phyloP scores from a whole-genome alignment of 2,888 invertebrate genomes.

The Monoplex corrugatus region DNA sequence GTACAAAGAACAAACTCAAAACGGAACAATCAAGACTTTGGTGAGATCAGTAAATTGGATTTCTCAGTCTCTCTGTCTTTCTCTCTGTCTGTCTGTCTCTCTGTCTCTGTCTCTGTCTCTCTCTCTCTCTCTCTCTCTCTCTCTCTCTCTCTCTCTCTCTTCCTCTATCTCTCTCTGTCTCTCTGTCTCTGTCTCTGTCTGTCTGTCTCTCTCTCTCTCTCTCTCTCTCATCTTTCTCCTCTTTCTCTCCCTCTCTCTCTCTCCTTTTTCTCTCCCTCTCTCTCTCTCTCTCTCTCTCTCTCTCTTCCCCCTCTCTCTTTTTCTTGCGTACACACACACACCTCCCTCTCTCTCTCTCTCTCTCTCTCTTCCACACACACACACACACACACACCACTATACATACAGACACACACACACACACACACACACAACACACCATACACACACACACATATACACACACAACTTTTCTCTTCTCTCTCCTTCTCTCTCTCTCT shows the following conservation, averaged over 20 bases:
- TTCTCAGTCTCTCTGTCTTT: too few species aligned
- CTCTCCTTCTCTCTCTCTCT: constrained; percentile 34
- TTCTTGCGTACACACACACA: too few species aligned
- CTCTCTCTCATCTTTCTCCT: constrained; percentile 33
- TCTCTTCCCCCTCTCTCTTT: constrained; percentile 28
- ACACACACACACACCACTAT: too few species aligned
- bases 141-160: not conserved
- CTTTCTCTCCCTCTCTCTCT: constrained; percentile 5
- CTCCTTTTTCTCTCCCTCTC: not conserved
- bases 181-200: constrained; percentile 36
- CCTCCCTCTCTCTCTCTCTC: constrained; percentile 26
- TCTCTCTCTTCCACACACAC: constrained; percentile 18
- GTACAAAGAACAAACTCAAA: too few species aligned
- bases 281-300: not conserved
- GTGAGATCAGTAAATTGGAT: too few species aligned
- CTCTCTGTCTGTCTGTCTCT: constrained; percentile 2
- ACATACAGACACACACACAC: too few species aligned
- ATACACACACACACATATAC: too few species aligned
- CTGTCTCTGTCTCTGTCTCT: not conserved
- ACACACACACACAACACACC: not conserved
- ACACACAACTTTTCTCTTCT: not conserved
- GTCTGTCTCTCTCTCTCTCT: constrained; percentile 41
- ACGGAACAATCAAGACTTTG: too few species aligned
- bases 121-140: not conserved
- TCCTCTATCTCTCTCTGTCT: not conserved